Percentiles rank a stretch among this genome's conserved stretches.
Evolutionary conservation across 2,888 invertebrate genomes (phyloP).

Genomic region (Poecilus cupreus): DNA sequence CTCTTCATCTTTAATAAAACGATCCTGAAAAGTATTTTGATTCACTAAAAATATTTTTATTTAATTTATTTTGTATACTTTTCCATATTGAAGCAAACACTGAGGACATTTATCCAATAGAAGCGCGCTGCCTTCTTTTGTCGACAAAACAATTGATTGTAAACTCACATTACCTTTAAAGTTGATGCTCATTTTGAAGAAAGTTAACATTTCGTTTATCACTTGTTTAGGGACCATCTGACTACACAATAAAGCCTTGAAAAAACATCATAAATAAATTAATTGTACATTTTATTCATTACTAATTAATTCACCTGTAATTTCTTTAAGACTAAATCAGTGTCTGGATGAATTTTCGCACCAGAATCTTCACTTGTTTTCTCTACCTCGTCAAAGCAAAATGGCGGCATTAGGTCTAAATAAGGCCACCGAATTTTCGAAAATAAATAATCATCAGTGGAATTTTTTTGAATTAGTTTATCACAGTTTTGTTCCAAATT

Average conservation of each 20-base stretch:
- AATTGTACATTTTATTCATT: no score
- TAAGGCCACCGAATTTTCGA: slow-evolving; percentile 72
- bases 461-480: slow-evolving; percentile 64
- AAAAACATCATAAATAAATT: slow-evolving; percentile 69
- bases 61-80: slow-evolving; percentile 72
- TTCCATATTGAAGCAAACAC: slow-evolving; percentile 79
- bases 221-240: slow-evolving; percentile 75
- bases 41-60: neutral
- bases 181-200: slow-evolving; percentile 76
- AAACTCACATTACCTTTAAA: slow-evolving; percentile 75
- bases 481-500: slow-evolving; percentile 65
- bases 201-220: slow-evolving; percentile 78
- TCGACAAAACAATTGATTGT: slow-evolving; percentile 73
- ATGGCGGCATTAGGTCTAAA: slow-evolving; percentile 75
- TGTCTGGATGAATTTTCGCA: slow-evolving; percentile 64
- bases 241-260: slow-evolving; percentile 78
- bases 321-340: slow-evolving; percentile 65
- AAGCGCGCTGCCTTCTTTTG: slow-evolving; percentile 74
- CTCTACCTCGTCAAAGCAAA: slow-evolving; percentile 66
- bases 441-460: slow-evolving; percentile 71
- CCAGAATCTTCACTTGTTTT: neutral
- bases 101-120: slow-evolving; percentile 78
- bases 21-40: slow-evolving; percentile 68
- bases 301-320: slow-evolving; percentile 47
- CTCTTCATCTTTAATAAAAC: slow-evolving; percentile 71